Base-by-base conservation (phyloP, 2,888 invertebrate species). In the Tipula unca region DNA sequence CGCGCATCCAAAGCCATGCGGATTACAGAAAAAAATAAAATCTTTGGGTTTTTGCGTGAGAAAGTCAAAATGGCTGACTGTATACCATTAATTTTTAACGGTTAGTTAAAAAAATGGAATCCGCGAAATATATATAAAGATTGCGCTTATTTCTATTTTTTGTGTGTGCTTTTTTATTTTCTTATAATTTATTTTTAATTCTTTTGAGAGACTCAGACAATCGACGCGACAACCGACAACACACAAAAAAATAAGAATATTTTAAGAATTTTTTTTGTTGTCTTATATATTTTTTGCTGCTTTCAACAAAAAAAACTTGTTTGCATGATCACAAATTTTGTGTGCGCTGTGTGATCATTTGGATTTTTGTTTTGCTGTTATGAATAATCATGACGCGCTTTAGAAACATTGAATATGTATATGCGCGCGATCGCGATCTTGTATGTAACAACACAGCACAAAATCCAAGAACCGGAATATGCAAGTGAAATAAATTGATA, bases 151-250 rank as follows among this genome's bases (percentile, higher is more conserved):
- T 69, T 69, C 69, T 69, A 69, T 69, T 69, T 69, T 69, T 48
- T 48, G 48, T 48, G 14, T 48, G 39, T 39, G 39, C 39, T 39
- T 39, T 48, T 20, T 48, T 48, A 17, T 48, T 48, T 48, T 69
- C 69, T 69, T 69, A 48, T 48, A 69, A 69, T 69, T 25, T 69
- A 69, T 69, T 69, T 69, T 69, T 69, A 69, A 69, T 69, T 69
- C 69, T 69, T 69, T 69, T 69, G 25, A 69, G 20, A 69, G 69
- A 69, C 69, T 69, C 69, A 83, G 83, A 83, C 83, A 35, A 83
- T 83, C 83, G 83, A 83, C 83, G 83, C 83, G 83, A 83, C 83
- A 83, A 69, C 69, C 69, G 69, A 69, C 69, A 69, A 69, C 69
- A 25, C 69, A 69, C 69, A 69, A 69, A 69, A 39, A 69, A 69